Evolutionary conservation across 92 coral and sea anemone species (phyloP).

Genomic region (Scolanthus callimorphus): DNA sequence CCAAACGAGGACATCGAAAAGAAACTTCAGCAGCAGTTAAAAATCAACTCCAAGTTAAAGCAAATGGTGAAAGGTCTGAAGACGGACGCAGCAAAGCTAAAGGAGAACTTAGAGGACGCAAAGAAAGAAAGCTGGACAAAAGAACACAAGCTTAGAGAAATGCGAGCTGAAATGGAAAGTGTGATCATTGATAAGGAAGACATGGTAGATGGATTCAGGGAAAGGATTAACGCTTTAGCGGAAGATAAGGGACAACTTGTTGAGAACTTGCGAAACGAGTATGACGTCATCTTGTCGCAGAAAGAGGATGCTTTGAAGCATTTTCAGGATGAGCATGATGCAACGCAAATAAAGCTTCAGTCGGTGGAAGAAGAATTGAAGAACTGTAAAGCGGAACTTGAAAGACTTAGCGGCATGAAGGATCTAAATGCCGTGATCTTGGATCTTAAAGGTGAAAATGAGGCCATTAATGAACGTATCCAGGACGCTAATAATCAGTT

Average conservation of each 20-base stretch:
- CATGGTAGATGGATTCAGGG: constrained; percentile 53
- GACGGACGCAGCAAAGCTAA: constrained; percentile 39
- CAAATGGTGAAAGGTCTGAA: constrained; percentile 50
- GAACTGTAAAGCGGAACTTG: constrained; percentile 6
- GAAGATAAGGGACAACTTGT: constrained; percentile 33
- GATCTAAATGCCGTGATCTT: constrained; percentile 13
- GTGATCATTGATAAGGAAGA: constrained; percentile 74
- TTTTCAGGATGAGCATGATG: constrained; percentile 28
- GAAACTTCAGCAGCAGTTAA: constrained; percentile 42
- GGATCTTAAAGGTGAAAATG: constrained; percentile 26
- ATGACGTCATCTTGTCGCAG: constrained; percentile 31
- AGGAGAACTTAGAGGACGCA: constrained; percentile 54
- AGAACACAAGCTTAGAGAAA: constrained; percentile 63
- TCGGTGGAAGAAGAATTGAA: constrained; percentile 11
- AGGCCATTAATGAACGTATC: constrained; percentile 36
- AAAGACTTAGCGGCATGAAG: constrained; percentile 2
- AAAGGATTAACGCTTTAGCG: constrained; percentile 30
- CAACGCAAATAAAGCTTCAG: constrained; percentile 19
- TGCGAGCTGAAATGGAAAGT: constrained; percentile 68
- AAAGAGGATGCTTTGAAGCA: constrained; percentile 41
- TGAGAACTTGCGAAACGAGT: constrained; percentile 26
- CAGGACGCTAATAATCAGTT: constrained; percentile 9
- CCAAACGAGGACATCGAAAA: constrained; percentile 20
- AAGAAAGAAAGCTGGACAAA: constrained; percentile 60
- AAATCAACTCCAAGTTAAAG: constrained; percentile 46